phyloP scores from a whole-genome alignment of 2,888 invertebrate species.

The Xanthorhoe spadicearia region DNA sequence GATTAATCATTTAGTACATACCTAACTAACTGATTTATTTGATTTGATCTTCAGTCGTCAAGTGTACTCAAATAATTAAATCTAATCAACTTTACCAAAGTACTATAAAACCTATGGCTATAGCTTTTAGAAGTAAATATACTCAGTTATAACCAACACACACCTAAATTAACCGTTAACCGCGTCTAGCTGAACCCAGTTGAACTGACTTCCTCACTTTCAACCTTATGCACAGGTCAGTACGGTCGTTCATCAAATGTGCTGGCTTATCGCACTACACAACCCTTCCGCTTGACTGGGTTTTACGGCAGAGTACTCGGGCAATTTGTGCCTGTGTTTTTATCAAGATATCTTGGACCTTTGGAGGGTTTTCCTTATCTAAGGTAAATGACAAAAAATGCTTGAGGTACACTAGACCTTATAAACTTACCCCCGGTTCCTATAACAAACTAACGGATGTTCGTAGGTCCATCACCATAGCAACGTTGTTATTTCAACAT shows the following conservation, averaged over 20 bases:
- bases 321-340: constrained; percentile 1
- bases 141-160: neutral
- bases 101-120: neutral
- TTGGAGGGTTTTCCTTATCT: neutral
- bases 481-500: too few relatives aligned
- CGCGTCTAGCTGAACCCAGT: neutral
- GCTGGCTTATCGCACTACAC: neutral
- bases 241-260: neutral
- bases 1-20: too few relatives aligned
- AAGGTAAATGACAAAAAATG: neutral
- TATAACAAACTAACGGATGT: too few relatives aligned
- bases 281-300: neutral
- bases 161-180: neutral
- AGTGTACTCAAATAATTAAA: neutral
- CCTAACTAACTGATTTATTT: too few relatives aligned
- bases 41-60: too few relatives aligned
- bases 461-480: too few relatives aligned
- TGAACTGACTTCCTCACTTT: neutral
- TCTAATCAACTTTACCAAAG: neutral
- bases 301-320: neutral
- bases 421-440: too few relatives aligned
- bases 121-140: neutral
- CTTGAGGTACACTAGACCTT: too few relatives aligned
- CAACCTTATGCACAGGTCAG: neutral
- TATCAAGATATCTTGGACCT: neutral